Conservation (phyloP, 2,113 vertebrate genomes). For the Chaetura pelagica region DNA sequence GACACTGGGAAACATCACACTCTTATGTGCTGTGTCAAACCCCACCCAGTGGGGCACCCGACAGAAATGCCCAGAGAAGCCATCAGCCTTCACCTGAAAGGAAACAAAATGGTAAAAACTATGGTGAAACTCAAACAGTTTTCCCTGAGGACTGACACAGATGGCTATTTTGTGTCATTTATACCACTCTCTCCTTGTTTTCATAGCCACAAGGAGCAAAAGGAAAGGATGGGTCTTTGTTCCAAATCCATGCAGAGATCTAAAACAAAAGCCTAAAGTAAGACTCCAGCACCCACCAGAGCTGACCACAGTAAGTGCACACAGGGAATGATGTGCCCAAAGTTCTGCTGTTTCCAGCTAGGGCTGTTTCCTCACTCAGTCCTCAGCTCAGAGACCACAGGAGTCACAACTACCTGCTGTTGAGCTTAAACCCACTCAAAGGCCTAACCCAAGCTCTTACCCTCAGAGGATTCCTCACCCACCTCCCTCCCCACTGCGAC, state of each 20-base stretch:
- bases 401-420: not conserved
- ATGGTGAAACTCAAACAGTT: not conserved
- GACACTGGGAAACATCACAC: not conserved
- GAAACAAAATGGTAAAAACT: not conserved
- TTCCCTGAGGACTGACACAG: not conserved
- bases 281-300: not conserved
- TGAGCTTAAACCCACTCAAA: not conserved
- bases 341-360: not conserved
- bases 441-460: not conserved
- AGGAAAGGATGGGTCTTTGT: not conserved
- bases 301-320: not conserved
- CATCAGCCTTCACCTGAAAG: not conserved
- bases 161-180: not conserved
- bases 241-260: not conserved
- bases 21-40: not conserved
- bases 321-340: not conserved
- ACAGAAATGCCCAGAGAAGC: not conserved
- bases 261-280: not conserved
- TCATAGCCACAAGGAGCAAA: not conserved
- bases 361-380: accelerated
- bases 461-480: not conserved
- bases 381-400: not conserved
- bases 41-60: not conserved
- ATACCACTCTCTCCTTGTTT: not conserved
- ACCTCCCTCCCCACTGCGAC: not conserved